Conservation (phyloP, 2,113 vertebrate species). For the Bucco capensis region DNA sequence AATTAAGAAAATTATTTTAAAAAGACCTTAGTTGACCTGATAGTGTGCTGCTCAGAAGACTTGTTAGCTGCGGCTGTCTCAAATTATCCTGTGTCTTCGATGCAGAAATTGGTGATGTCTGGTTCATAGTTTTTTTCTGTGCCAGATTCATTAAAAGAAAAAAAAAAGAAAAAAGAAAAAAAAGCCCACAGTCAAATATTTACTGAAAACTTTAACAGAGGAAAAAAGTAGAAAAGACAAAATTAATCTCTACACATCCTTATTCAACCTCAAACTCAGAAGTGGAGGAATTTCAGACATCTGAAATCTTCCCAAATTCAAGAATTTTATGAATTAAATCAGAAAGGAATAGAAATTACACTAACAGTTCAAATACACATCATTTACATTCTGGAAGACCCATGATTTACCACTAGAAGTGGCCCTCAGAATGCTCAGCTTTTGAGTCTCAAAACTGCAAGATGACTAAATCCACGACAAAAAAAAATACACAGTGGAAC, state of each 20-base stretch:
- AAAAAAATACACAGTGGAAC: neutral
- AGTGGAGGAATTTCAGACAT: neutral
- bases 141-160: neutral
- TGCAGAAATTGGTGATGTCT: constrained; percentile 71
- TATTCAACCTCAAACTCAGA: neutral
- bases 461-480: neutral
- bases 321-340: neutral
- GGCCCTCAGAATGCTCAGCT: neutral
- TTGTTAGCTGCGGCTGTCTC: constrained; percentile 76
- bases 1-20: constrained; percentile 23
- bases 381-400: neutral
- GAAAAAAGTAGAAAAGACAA: neutral
- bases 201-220: neutral
- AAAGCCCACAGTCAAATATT: neutral
- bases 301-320: neutral
- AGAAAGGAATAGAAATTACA: neutral
- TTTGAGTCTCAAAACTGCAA: neutral
- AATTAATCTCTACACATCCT: neutral
- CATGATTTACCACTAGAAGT: neutral
- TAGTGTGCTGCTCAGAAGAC: constrained; percentile 77
- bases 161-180: neutral
- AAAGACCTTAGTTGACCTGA: constrained; percentile 67
- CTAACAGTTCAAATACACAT: neutral
- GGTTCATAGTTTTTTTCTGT: constrained; percentile 75
- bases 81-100: constrained; percentile 75